Base-by-base conservation (phyloP, 2,113 vertebrate genomes). In the Gyps fulvus region DNA sequence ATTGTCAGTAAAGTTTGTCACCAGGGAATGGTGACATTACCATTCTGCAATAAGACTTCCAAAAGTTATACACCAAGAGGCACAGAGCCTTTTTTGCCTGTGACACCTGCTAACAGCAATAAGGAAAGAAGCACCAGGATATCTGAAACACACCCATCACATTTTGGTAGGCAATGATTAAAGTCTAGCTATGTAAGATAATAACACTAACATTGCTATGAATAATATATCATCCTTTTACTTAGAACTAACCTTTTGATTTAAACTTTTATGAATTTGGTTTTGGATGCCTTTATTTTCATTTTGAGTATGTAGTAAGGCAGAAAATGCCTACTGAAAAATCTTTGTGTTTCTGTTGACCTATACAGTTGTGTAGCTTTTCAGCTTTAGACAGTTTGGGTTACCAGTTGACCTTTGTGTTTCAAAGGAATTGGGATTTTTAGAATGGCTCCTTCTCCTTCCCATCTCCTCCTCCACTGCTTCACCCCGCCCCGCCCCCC, bases 371-470 rank as follows among this genome's bases (percentile, higher is more conserved):
- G 42, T 26, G 34, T 14, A 45, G 50, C 38, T 88, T 80, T 91
- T 91, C 67, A 86, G 79, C 29, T 89, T 66, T 15, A 43, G 47
- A 16, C 4, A 21, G n/a, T 36, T 27, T 87, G 55, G n/a, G 65
- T 18, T 36, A 91, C 23, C 27, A 71, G 47, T 2, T 89, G 65
- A 89, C 47, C 59, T 94, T 59, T 45, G 38, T 49, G 43, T 73
- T 91, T 93, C 65, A 72, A 69, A 92, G 58, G 58, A 97, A 87
- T 65, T 16, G 4, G 49, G 43, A 55, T 38, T 78, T 90, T 85
- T 71, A 27, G 42, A 86, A 55, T 9, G 6, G 14, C 29, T 78
- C 19, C 38, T 92, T 70, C 59, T 5, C 11, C 50, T 58, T 59
- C 23, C 32, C 19, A 63, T 40, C 7, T 16, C 14, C 29, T 23